Conservation (phyloP, 92 coral and sea anemone genomes). For the Palythoa grandis region DNA sequence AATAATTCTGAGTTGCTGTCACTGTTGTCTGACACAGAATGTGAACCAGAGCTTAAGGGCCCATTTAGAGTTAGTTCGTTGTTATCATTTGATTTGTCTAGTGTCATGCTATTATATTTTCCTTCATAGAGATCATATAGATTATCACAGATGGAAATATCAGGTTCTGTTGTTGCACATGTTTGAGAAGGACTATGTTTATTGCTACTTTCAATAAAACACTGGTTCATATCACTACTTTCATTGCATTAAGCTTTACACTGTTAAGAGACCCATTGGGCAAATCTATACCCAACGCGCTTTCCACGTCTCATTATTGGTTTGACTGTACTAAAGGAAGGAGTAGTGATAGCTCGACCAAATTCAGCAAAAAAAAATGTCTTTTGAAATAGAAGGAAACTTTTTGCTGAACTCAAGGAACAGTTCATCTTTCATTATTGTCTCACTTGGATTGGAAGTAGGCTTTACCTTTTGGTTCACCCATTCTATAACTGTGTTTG, state of each 20-base stretch:
- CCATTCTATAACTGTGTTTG: neutral
- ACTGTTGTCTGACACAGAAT: neutral
- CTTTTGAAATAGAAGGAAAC: conserved; percentile 24
- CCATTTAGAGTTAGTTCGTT: neutral
- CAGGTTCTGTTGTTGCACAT: neutral
- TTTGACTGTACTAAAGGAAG: neutral
- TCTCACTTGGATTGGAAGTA: neutral
- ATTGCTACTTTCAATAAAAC: neutral
- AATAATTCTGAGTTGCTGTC: conserved; percentile 12
- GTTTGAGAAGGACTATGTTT: neutral
- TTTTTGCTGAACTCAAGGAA: neutral
- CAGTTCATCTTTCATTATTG: conserved; percentile 2
- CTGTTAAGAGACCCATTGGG: conserved; percentile 12
- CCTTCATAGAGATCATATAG: neutral
- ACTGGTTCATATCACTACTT: neutral
- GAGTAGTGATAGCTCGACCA: neutral
- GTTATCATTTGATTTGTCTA: neutral
- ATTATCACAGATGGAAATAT: neutral
- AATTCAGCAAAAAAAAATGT: conserved; percentile 19
- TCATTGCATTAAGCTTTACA: conserved; percentile 1
- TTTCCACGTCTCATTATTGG: conserved; percentile 10
- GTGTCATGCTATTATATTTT: neutral
- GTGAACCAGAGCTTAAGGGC: neutral
- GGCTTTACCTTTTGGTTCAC: conserved; percentile 2
- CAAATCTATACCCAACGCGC: conserved; percentile 24